Conservation (phyloP, 1,140 invertebrate species). For the Rhagoletis zephyria region DNA sequence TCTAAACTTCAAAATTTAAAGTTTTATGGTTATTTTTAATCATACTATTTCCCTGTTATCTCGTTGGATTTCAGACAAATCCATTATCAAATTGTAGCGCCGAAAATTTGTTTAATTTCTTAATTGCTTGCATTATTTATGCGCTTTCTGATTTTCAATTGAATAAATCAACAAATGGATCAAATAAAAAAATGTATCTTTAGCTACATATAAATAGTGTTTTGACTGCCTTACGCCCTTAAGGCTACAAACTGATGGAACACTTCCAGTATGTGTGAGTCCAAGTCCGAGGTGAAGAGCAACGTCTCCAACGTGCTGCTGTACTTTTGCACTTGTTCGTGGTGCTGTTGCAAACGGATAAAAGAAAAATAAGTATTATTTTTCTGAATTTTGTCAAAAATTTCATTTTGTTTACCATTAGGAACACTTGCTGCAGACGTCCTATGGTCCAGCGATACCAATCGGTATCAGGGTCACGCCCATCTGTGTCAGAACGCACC, state of each 20-base stretch:
- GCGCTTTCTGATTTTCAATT: not conserved
- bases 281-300: conserved; percentile 95
- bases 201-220: no score
- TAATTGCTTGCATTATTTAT: no score
- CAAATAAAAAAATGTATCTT: not conserved
- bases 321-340: conserved; percentile 98
- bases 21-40: no score
- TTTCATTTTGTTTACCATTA: conserved; percentile 80
- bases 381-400: not conserved
- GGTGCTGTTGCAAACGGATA: conserved; percentile 81
- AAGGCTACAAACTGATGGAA: conserved; percentile 94
- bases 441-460: conserved; percentile 98
- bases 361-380: not conserved
- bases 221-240: conserved; percentile 62
- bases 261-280: conserved; percentile 95
- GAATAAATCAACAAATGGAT: not conserved
- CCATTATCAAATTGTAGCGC: no score
- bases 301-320: conserved; percentile 94
- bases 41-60: no score
- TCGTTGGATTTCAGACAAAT: no score
- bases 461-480: conserved; percentile 92
- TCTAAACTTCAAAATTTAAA: no score
- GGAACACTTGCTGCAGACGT: conserved; percentile 94
- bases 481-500: conserved; percentile 92
- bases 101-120: no score